Evolutionary conservation across 2,797 vertebrate species (phyloP).

Genomic region (Leucoraja ocellata): DNA sequence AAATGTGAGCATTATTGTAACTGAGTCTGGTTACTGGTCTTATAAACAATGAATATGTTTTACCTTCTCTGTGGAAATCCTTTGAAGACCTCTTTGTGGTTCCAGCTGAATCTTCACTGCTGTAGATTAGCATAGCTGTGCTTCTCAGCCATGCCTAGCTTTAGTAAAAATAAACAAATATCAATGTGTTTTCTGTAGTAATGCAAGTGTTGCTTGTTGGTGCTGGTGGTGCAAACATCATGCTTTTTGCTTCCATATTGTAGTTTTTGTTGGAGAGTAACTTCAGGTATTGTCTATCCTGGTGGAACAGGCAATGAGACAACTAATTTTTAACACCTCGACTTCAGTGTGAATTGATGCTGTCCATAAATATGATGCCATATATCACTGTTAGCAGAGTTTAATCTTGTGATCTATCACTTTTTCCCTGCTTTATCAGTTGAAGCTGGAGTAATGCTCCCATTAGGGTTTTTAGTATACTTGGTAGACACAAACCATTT

Average conservation of each 20-base stretch:
- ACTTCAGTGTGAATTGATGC: conserved; percentile 22
- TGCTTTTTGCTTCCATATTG: not conserved
- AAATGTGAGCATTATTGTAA: not conserved
- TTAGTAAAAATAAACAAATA: not conserved
- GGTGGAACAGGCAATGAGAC: conserved; percentile 1
- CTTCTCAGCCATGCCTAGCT: too few relatives aligned
- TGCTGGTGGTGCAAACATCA: not conserved
- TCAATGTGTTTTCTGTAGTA: not conserved
- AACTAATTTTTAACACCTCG: conserved; percentile 4
- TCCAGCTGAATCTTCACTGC: not conserved
- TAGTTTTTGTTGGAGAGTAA: not conserved
- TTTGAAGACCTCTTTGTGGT: not conserved
- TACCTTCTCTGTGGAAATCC: not conserved
- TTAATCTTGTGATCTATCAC: conserved; percentile 33
- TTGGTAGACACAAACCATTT: not conserved
- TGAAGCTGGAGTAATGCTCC: conserved; percentile 19
- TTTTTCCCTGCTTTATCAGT: conserved; percentile 14
- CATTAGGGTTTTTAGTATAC: not conserved
- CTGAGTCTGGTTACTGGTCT: not conserved
- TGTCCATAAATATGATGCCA: not conserved
- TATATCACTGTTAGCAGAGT: conserved; percentile 27
- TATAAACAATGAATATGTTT: not conserved
- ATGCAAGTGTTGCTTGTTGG: not conserved
- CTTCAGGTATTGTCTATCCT: not conserved
- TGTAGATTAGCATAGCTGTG: not conserved